Percentiles rank a stretch among this genome's conserved stretches.
Evolutionary conservation across 2,113 vertebrate genomes (phyloP).

Genomic region (Malurus elegans): DNA sequence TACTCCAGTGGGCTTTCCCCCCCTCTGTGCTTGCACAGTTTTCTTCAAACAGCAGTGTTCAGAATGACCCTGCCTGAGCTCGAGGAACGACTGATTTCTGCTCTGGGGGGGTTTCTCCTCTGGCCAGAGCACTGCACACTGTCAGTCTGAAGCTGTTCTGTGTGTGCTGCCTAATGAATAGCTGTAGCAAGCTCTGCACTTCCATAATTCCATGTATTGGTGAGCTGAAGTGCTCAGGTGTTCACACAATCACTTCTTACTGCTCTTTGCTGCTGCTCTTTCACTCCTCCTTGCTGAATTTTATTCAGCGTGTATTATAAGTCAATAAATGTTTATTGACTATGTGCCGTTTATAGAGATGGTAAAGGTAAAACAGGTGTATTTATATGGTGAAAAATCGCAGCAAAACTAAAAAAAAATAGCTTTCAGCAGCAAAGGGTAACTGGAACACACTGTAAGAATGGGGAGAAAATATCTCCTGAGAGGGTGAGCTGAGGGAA

Average conservation of each 20-base stretch:
- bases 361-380: neutral
- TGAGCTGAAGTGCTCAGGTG: neutral
- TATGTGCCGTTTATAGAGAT: neutral
- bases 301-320: neutral
- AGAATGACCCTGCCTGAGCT: neutral
- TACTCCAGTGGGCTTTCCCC: neutral
- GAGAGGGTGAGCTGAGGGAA: neutral
- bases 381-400: neutral
- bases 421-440: neutral
- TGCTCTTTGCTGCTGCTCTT: neutral
- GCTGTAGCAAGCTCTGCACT: neutral
- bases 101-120: neutral
- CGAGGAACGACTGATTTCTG: neutral
- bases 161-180: neutral
- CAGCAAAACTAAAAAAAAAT: neutral
- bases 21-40: neutral
- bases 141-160: neutral
- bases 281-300: neutral
- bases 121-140: neutral
- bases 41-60: neutral
- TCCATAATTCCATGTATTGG: neutral
- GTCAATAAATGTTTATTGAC: neutral
- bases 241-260: neutral
- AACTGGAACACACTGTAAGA: neutral
- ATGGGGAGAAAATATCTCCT: neutral